These are phyloP conservation scores for Spongia lamella DNA, from an alignment of 37 sponge, comb jelly and placozoan genomes.

Conservation along the genomic window DNA sequence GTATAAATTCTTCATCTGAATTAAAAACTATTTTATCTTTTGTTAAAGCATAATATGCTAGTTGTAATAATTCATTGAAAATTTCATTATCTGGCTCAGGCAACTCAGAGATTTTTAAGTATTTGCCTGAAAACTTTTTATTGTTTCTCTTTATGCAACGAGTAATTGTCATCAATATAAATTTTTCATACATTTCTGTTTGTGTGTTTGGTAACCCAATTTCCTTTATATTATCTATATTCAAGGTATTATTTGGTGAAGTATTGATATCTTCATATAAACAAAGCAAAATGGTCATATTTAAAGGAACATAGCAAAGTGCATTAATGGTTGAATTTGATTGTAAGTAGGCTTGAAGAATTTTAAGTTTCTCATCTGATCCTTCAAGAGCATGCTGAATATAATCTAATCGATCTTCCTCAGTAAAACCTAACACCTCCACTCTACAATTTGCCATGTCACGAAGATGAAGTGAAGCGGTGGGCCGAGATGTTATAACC, in stretches of 20 bases:
- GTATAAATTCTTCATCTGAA: too few relatives aligned
- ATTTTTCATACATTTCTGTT: constrained; percentile 35
- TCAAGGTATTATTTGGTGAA: too few relatives aligned
- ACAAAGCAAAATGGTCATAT: constrained; percentile 27
- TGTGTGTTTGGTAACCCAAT: constrained; percentile 17
- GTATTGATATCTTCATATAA: not conserved
- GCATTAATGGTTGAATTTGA: constrained; percentile 1
- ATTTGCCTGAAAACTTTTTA: too few relatives aligned
- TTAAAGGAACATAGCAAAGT: constrained; percentile 34
- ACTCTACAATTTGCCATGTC: not conserved
- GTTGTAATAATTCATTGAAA: too few relatives aligned
- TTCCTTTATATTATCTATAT: too few relatives aligned
- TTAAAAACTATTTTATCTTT: too few relatives aligned
- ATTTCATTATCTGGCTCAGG: too few relatives aligned
- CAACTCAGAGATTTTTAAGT: too few relatives aligned
- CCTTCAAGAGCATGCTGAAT: constrained; percentile 6
- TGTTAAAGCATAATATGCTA: too few relatives aligned
- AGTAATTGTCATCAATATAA: constrained; percentile 21
- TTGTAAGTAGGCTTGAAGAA: constrained; percentile 9
- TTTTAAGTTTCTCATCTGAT: not conserved
- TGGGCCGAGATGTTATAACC: constrained; percentile 26
- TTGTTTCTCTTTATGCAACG: not conserved
- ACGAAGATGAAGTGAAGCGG: not conserved
- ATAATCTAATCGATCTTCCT: constrained; percentile 20
- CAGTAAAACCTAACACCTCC: constrained; percentile 36